A percentile compares a stretch with the other conserved stretches of the same genome.
Evolutionary conservation across 35 echinoderm and acorn worm genomes (phyloP).

Genomic region (Lytechinus variegatus): DNA sequence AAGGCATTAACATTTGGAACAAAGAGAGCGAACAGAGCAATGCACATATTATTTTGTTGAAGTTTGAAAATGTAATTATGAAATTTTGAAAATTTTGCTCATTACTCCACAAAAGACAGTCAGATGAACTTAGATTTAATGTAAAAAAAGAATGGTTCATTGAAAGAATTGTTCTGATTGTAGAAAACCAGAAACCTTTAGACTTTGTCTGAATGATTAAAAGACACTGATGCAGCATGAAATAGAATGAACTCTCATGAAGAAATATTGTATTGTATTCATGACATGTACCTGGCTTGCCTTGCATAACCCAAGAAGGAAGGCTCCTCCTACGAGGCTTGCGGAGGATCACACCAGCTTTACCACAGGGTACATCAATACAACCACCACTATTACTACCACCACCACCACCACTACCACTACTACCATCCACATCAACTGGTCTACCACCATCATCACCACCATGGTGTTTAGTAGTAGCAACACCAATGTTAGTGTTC

Average conservation of each 20-base stretch:
- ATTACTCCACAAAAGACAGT: background rate
- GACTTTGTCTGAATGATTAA: background rate
- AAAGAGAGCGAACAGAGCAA: too few relatives aligned
- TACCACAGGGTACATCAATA: constrained; percentile 16
- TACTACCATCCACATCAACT: background rate
- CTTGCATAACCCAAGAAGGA: constrained; percentile 29
- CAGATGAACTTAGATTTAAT: background rate
- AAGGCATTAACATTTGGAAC: too few relatives aligned
- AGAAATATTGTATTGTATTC: constrained; percentile 6
- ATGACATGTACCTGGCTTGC: constrained; percentile 41
- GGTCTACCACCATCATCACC: constrained; percentile 31
- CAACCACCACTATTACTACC: constrained; percentile 51
- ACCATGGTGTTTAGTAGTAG: background rate
- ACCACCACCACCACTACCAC: constrained; percentile 47
- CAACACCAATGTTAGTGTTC: constrained; percentile 1
- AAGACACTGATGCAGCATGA: constrained; percentile 1
- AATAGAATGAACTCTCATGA: background rate
- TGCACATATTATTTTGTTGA: too few relatives aligned
- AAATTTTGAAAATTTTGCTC: too few relatives aligned
- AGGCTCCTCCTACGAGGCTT: constrained; percentile 46
- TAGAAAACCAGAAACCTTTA: background rate
- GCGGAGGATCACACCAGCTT: constrained; percentile 28
- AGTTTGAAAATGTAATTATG: too few relatives aligned
- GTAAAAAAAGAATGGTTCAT: background rate
- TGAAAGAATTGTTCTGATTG: background rate